Evolutionary conservation across 2,888 invertebrate genomes (phyloP).

Genomic region (Hirudinaria manillensis): DNA sequence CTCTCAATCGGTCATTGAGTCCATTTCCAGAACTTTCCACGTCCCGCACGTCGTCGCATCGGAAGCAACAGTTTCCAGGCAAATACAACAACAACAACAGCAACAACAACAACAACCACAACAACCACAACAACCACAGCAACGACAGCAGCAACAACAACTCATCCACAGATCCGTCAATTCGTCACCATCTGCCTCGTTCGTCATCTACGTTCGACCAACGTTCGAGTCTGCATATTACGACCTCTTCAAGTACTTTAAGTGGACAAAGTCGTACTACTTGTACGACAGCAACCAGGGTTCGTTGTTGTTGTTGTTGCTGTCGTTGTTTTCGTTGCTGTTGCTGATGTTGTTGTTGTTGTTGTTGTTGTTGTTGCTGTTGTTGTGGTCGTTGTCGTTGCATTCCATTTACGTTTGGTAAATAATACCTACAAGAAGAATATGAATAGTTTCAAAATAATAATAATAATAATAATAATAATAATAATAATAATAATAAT

Average conservation of each 20-base stretch:
- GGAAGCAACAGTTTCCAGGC: constrained; percentile 9
- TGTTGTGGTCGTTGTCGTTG: background rate
- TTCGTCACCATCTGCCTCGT: background rate
- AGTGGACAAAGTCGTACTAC: constrained; percentile 15
- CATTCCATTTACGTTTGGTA: too few species aligned
- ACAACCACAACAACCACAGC: background rate
- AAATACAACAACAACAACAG: background rate
- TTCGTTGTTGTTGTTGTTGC: background rate
- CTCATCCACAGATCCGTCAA: background rate
- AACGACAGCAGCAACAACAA: background rate
- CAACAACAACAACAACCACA: background rate
- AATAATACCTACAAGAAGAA: too few species aligned
- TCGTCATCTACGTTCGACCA: constrained; percentile 17
- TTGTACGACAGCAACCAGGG: constrained; percentile 23
- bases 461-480: too few species aligned
- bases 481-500: too few species aligned
- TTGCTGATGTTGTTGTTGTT: background rate
- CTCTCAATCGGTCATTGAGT: constrained; percentile 23
- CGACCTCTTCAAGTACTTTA: constrained; percentile 20
- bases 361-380: background rate
- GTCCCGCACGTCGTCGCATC: constrained; percentile 23
- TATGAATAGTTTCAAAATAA: too few species aligned
- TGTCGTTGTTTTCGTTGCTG: background rate
- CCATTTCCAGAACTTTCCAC: constrained; percentile 25
- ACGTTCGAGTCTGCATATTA: constrained; percentile 22